Percentiles rank a stretch among this genome's conserved stretches.
Evolutionary conservation across 2,888 invertebrate genomes (phyloP).

Genomic region (Yponomeuta sedellus): DNA sequence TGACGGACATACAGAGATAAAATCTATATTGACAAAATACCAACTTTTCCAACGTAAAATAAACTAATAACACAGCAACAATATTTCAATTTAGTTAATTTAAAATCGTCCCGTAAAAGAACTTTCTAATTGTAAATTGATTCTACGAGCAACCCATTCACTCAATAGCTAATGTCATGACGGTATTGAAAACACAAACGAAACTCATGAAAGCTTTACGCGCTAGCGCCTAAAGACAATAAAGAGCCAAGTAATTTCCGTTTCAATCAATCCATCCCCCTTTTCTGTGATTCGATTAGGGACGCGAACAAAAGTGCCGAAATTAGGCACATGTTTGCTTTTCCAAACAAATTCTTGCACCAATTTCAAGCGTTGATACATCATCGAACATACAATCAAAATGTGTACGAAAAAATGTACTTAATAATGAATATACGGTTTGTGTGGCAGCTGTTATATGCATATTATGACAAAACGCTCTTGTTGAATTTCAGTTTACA

Average conservation of each 20-base stretch:
- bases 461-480: conserved; percentile 42
- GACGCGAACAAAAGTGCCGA: conserved; percentile 1
- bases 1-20: neutral
- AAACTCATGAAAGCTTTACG: neutral
- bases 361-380: conserved; percentile 47
- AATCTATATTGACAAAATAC: neutral
- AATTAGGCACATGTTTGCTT: neutral
- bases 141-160: neutral
- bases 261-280: neutral
- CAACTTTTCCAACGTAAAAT: neutral
- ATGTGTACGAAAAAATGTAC: conserved; percentile 38
- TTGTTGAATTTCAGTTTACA: conserved; percentile 62
- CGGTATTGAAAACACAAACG: neutral
- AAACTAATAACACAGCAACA: neutral
- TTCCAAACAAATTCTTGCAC: conserved; percentile 42
- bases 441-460: conserved; percentile 72
- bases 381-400: conserved; percentile 31
- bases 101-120: too few relatives aligned
- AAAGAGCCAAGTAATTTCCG: neutral
- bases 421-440: conserved; percentile 47
- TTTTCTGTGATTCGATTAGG: neutral
- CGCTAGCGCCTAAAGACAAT: neutral
- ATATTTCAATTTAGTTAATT: neutral
- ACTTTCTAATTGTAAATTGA: too few relatives aligned
- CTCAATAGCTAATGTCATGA: neutral